A percentile compares a stretch with the other conserved stretches of the same genome.
Evolutionary conservation across 2,113 vertebrate genomes (phyloP).

Genomic region (Copsychus sechellarum): DNA sequence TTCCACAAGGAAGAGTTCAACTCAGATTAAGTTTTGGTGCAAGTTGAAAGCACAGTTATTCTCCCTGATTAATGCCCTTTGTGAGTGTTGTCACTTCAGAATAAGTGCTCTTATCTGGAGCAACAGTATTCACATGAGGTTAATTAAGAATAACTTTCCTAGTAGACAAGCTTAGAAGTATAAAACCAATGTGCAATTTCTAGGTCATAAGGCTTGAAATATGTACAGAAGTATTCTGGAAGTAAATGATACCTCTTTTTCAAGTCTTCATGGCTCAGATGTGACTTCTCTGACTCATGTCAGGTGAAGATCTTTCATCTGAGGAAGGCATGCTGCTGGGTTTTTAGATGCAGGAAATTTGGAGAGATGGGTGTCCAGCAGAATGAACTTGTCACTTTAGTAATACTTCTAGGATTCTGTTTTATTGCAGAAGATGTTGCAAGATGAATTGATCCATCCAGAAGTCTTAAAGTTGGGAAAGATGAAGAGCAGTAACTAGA

Average conservation of each 20-base stretch:
- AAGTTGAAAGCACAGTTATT: not conserved
- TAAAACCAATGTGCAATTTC: not conserved
- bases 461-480: not conserved
- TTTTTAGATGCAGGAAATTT: not conserved
- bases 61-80: not conserved
- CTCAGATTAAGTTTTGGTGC: not conserved
- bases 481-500: not conserved
- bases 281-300: not conserved
- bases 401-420: not conserved
- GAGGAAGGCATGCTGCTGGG: not conserved
- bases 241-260: not conserved
- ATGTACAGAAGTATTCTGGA: not conserved
- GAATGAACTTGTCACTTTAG: not conserved
- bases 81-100: not conserved
- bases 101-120: not conserved
- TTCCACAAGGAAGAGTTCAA: not conserved
- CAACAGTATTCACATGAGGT: not conserved
- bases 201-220: not conserved
- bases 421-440: not conserved
- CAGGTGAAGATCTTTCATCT: not conserved
- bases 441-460: not conserved
- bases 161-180: not conserved
- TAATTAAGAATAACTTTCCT: not conserved
- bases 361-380: not conserved
- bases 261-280: not conserved